Base-by-base conservation (phyloP, 2,797 vertebrate genomes). In the Chromobotia macracanthus region DNA sequence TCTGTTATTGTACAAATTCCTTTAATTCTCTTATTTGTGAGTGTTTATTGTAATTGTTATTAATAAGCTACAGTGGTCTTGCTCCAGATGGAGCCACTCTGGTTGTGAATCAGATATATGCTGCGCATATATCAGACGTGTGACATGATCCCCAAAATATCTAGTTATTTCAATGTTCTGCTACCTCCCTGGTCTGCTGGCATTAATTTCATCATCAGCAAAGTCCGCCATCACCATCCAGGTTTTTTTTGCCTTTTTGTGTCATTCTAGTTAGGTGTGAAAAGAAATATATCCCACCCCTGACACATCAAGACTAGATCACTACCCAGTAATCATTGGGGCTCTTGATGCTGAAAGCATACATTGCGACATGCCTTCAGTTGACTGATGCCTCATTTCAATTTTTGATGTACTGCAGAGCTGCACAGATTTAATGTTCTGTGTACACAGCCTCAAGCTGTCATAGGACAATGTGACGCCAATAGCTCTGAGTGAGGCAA, bases 1-100 rank as follows among this genome's bases (percentile, higher is more conserved):
- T 53, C 31, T 31, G 46, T 75, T 75, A 19, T 53, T 41, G 28
- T 75, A 35, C 50, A 68, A 69, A 66, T 25, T 51, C 12, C 60
- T 69, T 13, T 50, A 16, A 61, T 70, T 70, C 9, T n/a, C 5
- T n/a, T 13, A 11, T 5, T 51, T 63, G 23, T 31, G 60, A 8
- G 9, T 60, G 51, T 48, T 67, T 68, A 61, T 61, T 8, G 1
- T 66, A 13, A 23, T 50, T 44, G 23, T 10, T 18, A n/a, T 18
- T 58, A 23, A 23, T 23, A 19, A 25, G 28, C 11, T 19, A n/a
- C 18, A 64, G 16, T 63, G 18, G 7, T 10, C 19, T 56, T 5
- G 1, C 7, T 64, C 18, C 3, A 64, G 28, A 61, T 18, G 56
- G 56, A 63, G 31, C n/a, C 7, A n/a, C 61, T 35, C 15, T 38